Evolutionary conservation across 2,888 invertebrate genomes (phyloP), one percentile per base, ranked within the genome.

Genomic region (Phyllotreta cruciferae): DNA sequence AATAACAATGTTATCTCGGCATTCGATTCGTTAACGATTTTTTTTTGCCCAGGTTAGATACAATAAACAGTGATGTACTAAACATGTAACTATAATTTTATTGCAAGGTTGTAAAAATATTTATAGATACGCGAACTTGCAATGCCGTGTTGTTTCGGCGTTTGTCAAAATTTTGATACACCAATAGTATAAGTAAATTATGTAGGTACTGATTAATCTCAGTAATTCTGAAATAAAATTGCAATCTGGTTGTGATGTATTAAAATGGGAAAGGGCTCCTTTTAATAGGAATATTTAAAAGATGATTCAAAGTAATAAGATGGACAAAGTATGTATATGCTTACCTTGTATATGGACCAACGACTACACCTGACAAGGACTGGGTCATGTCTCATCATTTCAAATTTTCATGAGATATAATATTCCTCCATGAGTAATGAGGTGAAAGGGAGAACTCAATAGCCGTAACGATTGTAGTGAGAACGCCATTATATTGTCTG

Each of bases 341-440:
- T 67, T 69, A 75, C 75, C 74, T 73, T 69, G 75, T 74, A 64
- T 73, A 71, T 50, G 75, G 73, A 66, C 75, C 75, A 41, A 68
- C 64, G 42, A 69, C 60, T 53, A 65, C 67, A 60, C 67, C 68
- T 39, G 64, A 45, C 64, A 66, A 53, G 65, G 69, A 63, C 53
- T 68, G 66, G 64, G 70, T 66, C 74, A 74, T 71, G 11, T 56
- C 56, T 52, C 37, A 34, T 53, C 8, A 10, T 24, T 24, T 44
- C 36, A 10, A 10, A 7, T 34, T 53, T 14, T 38, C 54, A 52
- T 45, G 34, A 24, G 14, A 10, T 38, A 1, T 24, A 24, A 24
- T 24, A 24, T 24, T 24, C 24, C 24, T 24, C 24, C 24, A 24
- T 24, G 24, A 24, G 24, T 24, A 24, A 24, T 24, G 24, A 24